phyloP scores from a whole-genome alignment of 1,140 invertebrate genomes.

The Teleopsis dalmanni region DNA sequence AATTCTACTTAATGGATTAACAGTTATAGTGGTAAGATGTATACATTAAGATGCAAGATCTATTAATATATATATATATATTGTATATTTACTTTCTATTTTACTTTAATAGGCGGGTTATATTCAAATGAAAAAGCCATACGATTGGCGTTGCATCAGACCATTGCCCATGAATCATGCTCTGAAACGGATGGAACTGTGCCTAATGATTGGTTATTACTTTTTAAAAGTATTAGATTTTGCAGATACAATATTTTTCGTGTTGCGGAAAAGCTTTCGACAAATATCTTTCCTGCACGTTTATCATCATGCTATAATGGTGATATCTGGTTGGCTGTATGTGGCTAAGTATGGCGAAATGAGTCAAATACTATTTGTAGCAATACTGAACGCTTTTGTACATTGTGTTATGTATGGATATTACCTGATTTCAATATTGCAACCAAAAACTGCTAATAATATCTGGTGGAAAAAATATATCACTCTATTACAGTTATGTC shows the following conservation, averaged over 20 bases:
- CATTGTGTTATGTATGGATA: conserved; percentile 75
- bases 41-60: neutral
- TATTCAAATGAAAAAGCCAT: neutral
- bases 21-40: neutral
- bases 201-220: too few species aligned
- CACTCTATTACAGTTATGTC: conserved; percentile 65
- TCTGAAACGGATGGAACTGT: too few species aligned
- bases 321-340: conserved; percentile 8
- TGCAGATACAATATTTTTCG: conserved; percentile 73
- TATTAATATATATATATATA: neutral
- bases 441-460: conserved; percentile 55
- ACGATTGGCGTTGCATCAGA: too few species aligned
- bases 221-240: conserved; percentile 48
- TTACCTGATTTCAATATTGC: conserved; percentile 61
- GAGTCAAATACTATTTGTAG: conserved; percentile 62
- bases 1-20: neutral
- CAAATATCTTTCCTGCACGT: conserved; percentile 79
- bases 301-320: conserved; percentile 66
- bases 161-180: too few species aligned
- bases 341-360: conserved; percentile 44
- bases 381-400: conserved; percentile 67
- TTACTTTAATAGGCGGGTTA: neutral
- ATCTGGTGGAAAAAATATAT: conserved; percentile 83
- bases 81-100: neutral
- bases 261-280: conserved; percentile 73